Evolutionary conservation across 2,888 invertebrate genomes (phyloP).

Genomic region (Eutolmus rufibarbis): DNA sequence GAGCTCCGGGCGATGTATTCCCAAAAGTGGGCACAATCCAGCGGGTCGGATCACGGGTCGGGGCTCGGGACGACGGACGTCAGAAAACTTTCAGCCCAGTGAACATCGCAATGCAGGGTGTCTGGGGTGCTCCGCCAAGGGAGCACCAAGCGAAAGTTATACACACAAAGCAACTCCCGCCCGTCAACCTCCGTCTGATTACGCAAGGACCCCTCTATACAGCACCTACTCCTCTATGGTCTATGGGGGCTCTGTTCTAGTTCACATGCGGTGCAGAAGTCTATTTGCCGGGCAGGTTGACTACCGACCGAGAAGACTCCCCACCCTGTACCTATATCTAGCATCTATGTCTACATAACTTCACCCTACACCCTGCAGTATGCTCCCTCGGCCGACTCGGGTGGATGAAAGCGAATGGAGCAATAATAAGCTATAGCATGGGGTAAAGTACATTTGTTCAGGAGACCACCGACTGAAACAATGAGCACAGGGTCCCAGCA

Average conservation of each 20-base stretch:
- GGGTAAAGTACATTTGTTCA: not conserved
- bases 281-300: not conserved
- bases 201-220: not conserved
- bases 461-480: not conserved
- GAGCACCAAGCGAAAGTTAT: not conserved
- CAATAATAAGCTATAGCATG: not conserved
- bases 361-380: not conserved
- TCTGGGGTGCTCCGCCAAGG: not conserved
- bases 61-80: not conserved
- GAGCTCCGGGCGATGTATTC: not conserved
- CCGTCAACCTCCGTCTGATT: not conserved
- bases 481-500: not conserved
- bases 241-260: not conserved
- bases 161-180: not conserved
- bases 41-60: not conserved
- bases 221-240: not conserved
- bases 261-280: not conserved
- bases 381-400: not conserved
- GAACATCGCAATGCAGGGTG: not conserved
- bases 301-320: not conserved
- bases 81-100: not conserved
- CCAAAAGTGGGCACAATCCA: not conserved
- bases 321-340: not conserved
- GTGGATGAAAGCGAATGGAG: not conserved
- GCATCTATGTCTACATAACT: not conserved